Percentiles rank a stretch among this genome's conserved stretches.
These are phyloP conservation scores for Hystrix brachyura DNA, from an alignment of 2,113 vertebrate species.

Conservation along the genomic window DNA sequence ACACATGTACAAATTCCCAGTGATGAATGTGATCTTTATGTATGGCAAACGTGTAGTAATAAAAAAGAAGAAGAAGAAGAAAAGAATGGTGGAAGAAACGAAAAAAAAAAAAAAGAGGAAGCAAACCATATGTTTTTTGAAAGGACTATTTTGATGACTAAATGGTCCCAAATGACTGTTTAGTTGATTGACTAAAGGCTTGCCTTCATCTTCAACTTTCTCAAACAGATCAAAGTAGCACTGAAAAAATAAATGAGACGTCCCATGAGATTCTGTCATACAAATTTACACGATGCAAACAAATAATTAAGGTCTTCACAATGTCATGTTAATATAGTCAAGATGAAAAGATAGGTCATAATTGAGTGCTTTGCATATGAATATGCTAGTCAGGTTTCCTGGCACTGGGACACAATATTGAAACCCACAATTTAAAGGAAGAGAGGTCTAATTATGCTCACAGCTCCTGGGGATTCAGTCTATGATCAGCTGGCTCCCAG, in stretches of 20 bases:
- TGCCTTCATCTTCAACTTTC: neutral
- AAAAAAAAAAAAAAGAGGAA: neutral
- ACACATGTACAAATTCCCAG: neutral
- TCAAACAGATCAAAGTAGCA: neutral
- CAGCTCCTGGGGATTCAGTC: neutral
- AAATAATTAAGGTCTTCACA: neutral
- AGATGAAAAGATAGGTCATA: neutral
- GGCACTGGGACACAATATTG: neutral
- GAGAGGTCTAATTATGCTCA: neutral
- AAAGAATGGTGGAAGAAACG: neutral
- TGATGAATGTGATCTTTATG: neutral
- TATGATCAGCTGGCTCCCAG: neutral
- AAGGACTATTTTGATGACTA: neutral
- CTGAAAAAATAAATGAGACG: neutral
- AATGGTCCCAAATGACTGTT: neutral
- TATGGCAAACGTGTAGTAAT: neutral
- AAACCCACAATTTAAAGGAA: neutral
- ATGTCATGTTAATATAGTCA: constrained; percentile 15
- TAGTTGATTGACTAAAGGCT: neutral
- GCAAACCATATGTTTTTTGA: neutral
- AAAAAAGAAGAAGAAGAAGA: neutral
- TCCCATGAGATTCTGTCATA: neutral
- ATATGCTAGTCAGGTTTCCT: neutral
- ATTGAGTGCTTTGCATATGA: neutral
- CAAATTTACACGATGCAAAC: neutral